Base-by-base conservation (phyloP, 1,140 invertebrate genomes). In the Melanaphis sacchari region DNA sequence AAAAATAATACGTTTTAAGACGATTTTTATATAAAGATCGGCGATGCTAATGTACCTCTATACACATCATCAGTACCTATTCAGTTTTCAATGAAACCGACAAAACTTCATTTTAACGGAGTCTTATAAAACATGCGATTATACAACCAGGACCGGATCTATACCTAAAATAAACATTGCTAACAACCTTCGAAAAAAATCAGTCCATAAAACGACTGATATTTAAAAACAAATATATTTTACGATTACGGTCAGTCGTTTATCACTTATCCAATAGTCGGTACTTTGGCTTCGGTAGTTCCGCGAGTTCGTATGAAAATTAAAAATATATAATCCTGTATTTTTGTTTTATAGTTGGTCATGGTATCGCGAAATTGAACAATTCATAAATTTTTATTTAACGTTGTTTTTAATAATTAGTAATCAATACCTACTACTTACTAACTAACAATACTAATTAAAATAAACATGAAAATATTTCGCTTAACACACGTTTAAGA, bases 1-100 rank as follows among this genome's bases (percentile, higher is more conserved):
- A 87, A 87, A 46, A 66, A 76, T 26, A 76, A 76, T n/a, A 76
- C n/a, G 41, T 87, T 87, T 49, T 87, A 46, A 87, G 38, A 31
- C 26, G 41, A 43, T 24, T 18, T 49, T 43, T 21, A 43, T 84
- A 43, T 84, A 84, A 40, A 84, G 82, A 40, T 84, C 36, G 38
- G 81, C 24, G 82, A 84, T 84, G 38, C 24, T 84, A 84, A 84
- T 84, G 82, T 36, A 36, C 31, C 31, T 76, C 31, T n/a, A 31
- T 66, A 66, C 59, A 76, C 59, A n/a, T 76, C 59, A 76, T 76
- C 59, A 76, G 59, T 36, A 76, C 59, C 31, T 76, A 76, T 76
- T 76, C 31, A 66, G 9, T 66, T 66, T 66, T 66, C 59, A 76
- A n/a, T 76, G 31, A 76, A 76, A 76, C 59, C 59, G 59, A 76